phyloP scores from a whole-genome alignment of 2,888 invertebrate genomes.

The Athalia cordata region DNA sequence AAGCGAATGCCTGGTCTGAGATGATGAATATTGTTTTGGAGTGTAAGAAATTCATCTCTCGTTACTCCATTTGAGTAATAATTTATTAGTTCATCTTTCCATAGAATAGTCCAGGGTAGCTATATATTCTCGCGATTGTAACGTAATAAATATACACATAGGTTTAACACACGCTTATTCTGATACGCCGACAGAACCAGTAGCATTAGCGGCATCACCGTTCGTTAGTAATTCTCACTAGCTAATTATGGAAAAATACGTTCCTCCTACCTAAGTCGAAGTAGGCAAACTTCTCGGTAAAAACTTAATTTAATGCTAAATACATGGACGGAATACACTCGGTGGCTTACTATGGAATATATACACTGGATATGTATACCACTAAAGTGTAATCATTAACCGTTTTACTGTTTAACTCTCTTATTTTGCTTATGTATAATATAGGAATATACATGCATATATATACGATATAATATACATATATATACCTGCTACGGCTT shows the following conservation, averaged over 20 bases:
- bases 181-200: not conserved
- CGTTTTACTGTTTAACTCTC: conserved; percentile 32
- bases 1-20: conserved; percentile 6
- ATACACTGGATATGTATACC: conserved; percentile 13
- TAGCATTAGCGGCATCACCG: conserved; percentile 17
- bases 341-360: not conserved
- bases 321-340: conserved; percentile 34
- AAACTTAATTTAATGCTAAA: conserved; percentile 35
- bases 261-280: conserved; percentile 32
- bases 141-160: conserved; percentile 11
- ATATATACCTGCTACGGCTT: not conserved
- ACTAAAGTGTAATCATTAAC: conserved; percentile 38
- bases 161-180: too few species aligned
- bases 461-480: too few species aligned
- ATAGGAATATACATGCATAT: too few species aligned
- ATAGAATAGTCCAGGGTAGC: conserved; percentile 57
- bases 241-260: conserved; percentile 66
- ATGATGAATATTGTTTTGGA: conserved; percentile 64
- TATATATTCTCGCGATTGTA: conserved; percentile 51
- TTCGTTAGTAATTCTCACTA: conserved; percentile 59
- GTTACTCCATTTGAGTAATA: conserved; percentile 65
- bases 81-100: conserved; percentile 66
- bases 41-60: conserved; percentile 63
- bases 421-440: not conserved
- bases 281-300: conserved; percentile 38